Conservation (phyloP, 2,797 vertebrate genomes). For the Psittacula derbiana region DNA sequence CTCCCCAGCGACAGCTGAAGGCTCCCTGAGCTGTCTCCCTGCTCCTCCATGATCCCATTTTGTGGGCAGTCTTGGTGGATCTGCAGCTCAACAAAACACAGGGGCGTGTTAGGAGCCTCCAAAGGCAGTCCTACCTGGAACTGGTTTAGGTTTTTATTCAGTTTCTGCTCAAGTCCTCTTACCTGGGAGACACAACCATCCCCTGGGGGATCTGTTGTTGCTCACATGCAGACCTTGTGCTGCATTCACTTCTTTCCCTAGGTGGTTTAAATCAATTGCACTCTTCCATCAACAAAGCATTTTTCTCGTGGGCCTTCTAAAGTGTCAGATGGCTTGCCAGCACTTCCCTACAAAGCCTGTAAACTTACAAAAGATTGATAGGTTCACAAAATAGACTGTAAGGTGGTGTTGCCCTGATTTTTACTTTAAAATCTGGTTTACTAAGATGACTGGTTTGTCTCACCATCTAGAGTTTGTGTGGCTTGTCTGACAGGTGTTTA, state of each 20-base stretch:
- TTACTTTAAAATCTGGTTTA: background rate
- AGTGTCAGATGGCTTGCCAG: background rate
- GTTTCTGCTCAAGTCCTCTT: background rate
- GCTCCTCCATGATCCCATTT: background rate
- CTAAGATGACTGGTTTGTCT: background rate
- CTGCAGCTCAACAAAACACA: background rate
- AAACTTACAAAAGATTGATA: background rate
- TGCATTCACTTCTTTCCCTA: background rate
- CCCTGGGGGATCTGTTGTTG: background rate
- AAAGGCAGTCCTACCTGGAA: background rate
- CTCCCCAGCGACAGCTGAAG: background rate
- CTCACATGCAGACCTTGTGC: background rate
- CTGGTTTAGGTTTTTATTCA: accelerated
- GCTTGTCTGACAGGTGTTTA: background rate
- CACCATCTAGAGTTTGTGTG: background rate
- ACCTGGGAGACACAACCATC: background rate
- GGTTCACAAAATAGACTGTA: background rate
- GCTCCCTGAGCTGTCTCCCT: accelerated
- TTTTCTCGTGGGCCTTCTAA: background rate
- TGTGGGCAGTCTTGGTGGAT: background rate
- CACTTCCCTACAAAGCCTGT: background rate
- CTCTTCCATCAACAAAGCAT: background rate
- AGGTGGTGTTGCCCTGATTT: background rate
- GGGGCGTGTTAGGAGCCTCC: background rate
- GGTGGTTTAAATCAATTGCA: background rate